Base-by-base conservation (phyloP, 2,888 invertebrate species). In the Ectemnius cavifrons region DNA sequence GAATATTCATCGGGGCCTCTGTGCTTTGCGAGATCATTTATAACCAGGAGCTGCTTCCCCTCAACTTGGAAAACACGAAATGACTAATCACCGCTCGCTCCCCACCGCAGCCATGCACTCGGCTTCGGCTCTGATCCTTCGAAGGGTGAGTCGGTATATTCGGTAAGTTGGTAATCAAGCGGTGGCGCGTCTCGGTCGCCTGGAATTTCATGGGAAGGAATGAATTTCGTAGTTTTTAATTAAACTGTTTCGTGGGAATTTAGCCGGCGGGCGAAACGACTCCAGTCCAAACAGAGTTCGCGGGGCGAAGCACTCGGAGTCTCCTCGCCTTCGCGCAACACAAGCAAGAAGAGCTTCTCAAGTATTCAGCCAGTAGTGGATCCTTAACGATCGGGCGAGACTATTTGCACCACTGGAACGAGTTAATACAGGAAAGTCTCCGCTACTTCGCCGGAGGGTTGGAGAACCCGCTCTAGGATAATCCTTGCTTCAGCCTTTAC, bases 391-490 rank as follows among this genome's bases (percentile, higher is more conserved):
- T 73, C 79, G 69, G 63, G 62, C 71, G 72, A 77, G 84, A 83
- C 77, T 82, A 80, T 84, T 84, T 79, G 80, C 80, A 80, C 78
- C 77, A 74, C 75, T 80, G 80, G 81, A 85, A 85, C 84, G 86
- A 87, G 84, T 86, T 87, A 88, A 88, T 85, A 85, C 85, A 82
- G 74, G 77, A 73, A 69, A 73, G 75, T 77, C 78, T 63, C 67
- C 27, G 60, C 63, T 65, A 67, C 74, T 78, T 70, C 73, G 58
- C 69, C 20, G 63, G 69, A 14, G 52, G 52, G 72, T 69, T 75
- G 77, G 75, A 71, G 80, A 77, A 64, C 73, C 37, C 37, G 63
- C 64, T 75, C 72, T 71, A 63, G 82, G 85, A 83, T 85, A 84
- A 85, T 86, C 83, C 84, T 56, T 58, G 76, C 81, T 76, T 80